phyloP scores from a whole-genome alignment of 2,888 invertebrate species.

The Nymphalis polychloros region DNA sequence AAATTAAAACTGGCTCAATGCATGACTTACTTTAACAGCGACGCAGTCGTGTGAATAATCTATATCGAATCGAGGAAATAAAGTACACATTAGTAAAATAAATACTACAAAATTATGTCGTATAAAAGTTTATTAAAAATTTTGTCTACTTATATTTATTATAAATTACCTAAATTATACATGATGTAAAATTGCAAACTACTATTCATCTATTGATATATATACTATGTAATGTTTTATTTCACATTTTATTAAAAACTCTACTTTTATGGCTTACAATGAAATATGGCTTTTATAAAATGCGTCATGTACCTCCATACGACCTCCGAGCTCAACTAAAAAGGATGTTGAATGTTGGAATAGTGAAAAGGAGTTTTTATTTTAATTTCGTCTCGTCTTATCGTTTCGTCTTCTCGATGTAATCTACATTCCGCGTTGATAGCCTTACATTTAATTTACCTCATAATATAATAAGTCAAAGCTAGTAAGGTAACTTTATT shows the following conservation, averaged over 20 bases:
- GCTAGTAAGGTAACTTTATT: too few relatives aligned
- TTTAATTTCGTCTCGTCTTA: too few relatives aligned
- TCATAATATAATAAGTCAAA: too few relatives aligned
- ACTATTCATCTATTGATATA: not conserved
- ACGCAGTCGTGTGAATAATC: not conserved
- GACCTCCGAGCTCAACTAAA: too few relatives aligned
- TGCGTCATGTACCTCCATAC: too few relatives aligned
- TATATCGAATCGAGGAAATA: not conserved
- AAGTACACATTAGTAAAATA: not conserved
- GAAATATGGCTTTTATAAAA: too few relatives aligned
- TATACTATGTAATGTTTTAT: not conserved
- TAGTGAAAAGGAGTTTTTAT: too few relatives aligned
- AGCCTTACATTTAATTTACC: too few relatives aligned
- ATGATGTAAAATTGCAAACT: not conserved
- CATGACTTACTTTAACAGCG: not conserved
- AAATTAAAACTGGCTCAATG: too few relatives aligned
- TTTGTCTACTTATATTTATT: not conserved
- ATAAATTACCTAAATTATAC: not conserved
- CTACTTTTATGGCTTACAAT: not conserved
- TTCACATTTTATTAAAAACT: not conserved
- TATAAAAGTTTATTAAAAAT: constrained; percentile 2
- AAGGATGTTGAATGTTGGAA: too few relatives aligned
- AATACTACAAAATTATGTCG: not conserved
- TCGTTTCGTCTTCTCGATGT: too few relatives aligned
- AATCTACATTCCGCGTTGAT: too few relatives aligned